These are phyloP conservation scores for Drosophila ironensis DNA, from an alignment of 1,140 invertebrate species.

Conservation along the genomic window DNA sequence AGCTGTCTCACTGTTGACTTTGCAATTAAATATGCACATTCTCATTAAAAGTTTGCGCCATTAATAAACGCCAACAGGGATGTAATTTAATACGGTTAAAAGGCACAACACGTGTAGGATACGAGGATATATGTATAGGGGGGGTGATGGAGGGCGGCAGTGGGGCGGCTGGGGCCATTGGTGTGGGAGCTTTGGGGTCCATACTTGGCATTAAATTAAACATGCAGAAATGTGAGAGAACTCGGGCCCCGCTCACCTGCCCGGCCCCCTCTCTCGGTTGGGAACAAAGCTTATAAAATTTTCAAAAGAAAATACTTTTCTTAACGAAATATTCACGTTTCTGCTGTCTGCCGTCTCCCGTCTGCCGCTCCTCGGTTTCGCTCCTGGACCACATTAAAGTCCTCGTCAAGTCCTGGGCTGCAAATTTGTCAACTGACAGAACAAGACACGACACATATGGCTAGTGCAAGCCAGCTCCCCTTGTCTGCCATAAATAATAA, in stretches of 20 bases:
- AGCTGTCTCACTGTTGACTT: conserved; percentile 61
- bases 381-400: conserved; percentile 69
- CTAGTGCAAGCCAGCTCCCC: conserved; percentile 8
- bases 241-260: conserved; percentile 35
- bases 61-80: conserved; percentile 81
- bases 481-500: conserved; percentile 66
- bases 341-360: conserved; percentile 21
- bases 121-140: conserved; percentile 19
- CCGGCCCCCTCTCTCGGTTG: not conserved
- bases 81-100: conserved; percentile 80
- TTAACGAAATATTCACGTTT: conserved; percentile 73
- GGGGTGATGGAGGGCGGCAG: too few relatives aligned
- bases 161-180: not conserved
- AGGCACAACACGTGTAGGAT: conserved; percentile 70
- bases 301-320: conserved; percentile 80
- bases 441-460: conserved; percentile 61
- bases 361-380: conserved; percentile 7
- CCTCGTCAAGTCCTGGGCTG: conserved; percentile 42
- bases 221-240: conserved; percentile 63
- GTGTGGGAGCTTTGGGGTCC: not conserved
- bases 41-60: conserved; percentile 82
- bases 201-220: conserved; percentile 59
- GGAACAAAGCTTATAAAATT: conserved; percentile 77
- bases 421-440: conserved; percentile 71
- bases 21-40: conserved; percentile 82